Base-by-base conservation (phyloP, 2,888 invertebrate species). In the Limnephilus lunatus region DNA sequence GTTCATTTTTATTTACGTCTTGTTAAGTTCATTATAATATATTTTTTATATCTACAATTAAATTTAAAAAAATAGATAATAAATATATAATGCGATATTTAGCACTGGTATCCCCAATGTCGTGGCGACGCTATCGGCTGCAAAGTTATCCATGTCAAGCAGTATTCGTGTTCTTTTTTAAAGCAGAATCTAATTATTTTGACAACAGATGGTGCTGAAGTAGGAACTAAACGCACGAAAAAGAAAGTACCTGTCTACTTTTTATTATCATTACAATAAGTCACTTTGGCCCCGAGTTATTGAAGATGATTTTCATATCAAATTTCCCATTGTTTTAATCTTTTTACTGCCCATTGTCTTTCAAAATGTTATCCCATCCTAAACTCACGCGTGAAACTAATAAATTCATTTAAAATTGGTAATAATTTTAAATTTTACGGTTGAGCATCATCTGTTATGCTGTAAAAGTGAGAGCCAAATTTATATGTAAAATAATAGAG, bases 291-390 rank as follows among this genome's bases (percentile, higher is more conserved):
- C 31, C 15, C 53, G 14, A 30, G 83, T 83, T 83, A 83, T 31
- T 19, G 35, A 31, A 83, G 31, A 83, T 32, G 5, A 83, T 31
- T 83, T 31, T 83, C 31, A 83, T 83, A 32, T 83, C 32, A 83
- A 32, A 83, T 83, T 83, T 32, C 19, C 83, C 35, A 32, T 83
- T 83, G 83, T 83, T 32, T 32, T 83, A 32, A 83, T 83, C 19
- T 83, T 83, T 83, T 83, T 35, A 83, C 19, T 31, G 83, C 31
- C 83, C 83, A 83, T 83, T 83, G 83, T 83, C 35, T 68, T 68
- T 25, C 53, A 68, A 19, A 68, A 25, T 68, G 53, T 19, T 68
- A 68, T 68, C 25, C 53, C 53, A 68, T 68, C 53, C 19, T 25
- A 68, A 68, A 68, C 53, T 68, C 53, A 68, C 53, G 53, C 53